Base-by-base conservation (phyloP, 2,888 invertebrate genomes). In the Drosophila suboccidentalis region DNA sequence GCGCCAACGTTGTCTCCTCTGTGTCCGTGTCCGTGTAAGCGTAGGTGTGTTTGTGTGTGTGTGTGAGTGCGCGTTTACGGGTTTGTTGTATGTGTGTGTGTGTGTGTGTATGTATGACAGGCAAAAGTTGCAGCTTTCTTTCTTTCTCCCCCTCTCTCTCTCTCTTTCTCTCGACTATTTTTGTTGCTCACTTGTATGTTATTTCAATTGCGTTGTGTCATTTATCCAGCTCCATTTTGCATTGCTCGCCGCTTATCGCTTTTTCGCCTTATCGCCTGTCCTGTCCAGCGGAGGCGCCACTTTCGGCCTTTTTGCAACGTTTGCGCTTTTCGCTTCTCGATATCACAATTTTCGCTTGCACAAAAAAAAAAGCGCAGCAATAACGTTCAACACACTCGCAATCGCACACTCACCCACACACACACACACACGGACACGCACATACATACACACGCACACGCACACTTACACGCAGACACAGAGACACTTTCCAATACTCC, bases 331-430 rank as follows among this genome's bases (percentile, higher is more conserved):
- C 47, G 50, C 49, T 38, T 39, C 38, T 38, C 17, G 22, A 36
- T 55, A 63, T 77, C 77, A 58, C 75, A 69, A 61, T 75, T 72
- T 65, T 77, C 41, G 65, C 72, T 60, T 76, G 74, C 77, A 32
- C 29, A 67, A 77, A 75, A 77, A 66, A 75, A 75, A 73, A 75
- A 75, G 79, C 75, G 75, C 75, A 75, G 75, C 69, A 38, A 71
- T 53, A 59, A 51, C 46, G 60, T 43, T 69, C 39, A 78, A 51
- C 62, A 53, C 54, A 57, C 29, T 26, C 41, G 19, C 43, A 58
- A 15, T 4, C 43, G 17, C 34, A 47, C 29, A 1, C 39, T n/a
- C 41, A 34, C 19, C n/a, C 46, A 19, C 15, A 19, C 19, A 34
- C 50, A 19, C 38, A 29, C 67, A n/a, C 4, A 1, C n/a, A n/a